Evolutionary conservation across 2,888 invertebrate species (phyloP).

Genomic region (Heliconius ismenius): DNA sequence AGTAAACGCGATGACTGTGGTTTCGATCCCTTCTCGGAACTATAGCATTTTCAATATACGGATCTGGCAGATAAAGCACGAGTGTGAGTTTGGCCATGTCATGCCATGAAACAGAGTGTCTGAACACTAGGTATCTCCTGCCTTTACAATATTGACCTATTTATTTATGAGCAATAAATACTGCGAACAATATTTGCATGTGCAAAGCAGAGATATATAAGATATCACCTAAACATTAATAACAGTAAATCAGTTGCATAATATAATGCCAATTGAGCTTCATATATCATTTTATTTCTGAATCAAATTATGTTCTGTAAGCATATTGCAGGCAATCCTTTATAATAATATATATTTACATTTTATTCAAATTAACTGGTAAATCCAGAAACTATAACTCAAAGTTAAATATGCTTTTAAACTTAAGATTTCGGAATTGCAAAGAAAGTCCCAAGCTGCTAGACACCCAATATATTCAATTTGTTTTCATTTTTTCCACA

Average conservation of each 20-base stretch:
- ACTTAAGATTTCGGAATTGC: constrained; percentile 2
- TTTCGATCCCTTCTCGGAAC: no score
- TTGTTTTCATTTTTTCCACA: background rate
- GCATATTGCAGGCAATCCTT: constrained; percentile 28
- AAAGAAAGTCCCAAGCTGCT: background rate
- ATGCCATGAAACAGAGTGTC: background rate
- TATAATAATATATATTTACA: constrained; percentile 22
- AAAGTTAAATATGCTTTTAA: constrained; percentile 14
- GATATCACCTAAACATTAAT: constrained; percentile 37
- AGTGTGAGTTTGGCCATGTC: background rate
- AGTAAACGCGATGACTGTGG: no score
- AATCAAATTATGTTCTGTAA: constrained; percentile 39
- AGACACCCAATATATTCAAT: background rate
- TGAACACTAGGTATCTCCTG: no score
- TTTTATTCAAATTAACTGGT: constrained; percentile 28
- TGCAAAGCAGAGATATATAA: constrained; percentile 35
- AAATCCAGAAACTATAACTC: constrained; percentile 28
- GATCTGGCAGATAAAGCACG: no score
- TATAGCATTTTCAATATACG: no score
- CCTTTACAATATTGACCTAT: no score
- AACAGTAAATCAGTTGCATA: constrained; percentile 37
- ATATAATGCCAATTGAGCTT: constrained; percentile 35
- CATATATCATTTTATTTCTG: constrained; percentile 39
- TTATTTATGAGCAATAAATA: constrained; percentile 31
- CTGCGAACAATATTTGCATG: constrained; percentile 33